Base-by-base conservation (phyloP, 2,113 vertebrate genomes). In the Apeltes quadracus region DNA sequence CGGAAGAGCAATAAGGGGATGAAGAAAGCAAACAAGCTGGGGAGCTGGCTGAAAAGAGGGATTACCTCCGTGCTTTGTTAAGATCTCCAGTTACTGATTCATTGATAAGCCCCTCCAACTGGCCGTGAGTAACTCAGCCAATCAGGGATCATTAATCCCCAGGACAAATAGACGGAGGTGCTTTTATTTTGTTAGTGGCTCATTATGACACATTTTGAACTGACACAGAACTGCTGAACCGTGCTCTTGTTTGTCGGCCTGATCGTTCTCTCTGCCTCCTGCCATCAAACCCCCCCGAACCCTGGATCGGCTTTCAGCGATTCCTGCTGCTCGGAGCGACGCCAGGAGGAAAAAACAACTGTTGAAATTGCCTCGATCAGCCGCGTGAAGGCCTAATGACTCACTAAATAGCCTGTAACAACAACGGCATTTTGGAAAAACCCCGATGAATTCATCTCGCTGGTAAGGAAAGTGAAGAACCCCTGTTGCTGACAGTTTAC, bases 1-100 rank as follows among this genome's bases (percentile, higher is more conserved):
- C 36, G 27, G 69, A 69, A 62, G 11, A 55, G 58, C 53, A 73
- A 39, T 57, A 73, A 70, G 78, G 78, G 81, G 73, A 69, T 72
- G 53, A 83, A 84, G 76, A 85, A 85, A 89, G 88, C 81, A 87
- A 85, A 90, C 82, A 88, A 58, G 72, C 29, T 25, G 75, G 72
- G 54, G 56, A 64, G 69, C 55, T 41, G 55, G 51, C 43, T 89
- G 83, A 90, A 90, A 84, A 79, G 89, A 79, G 57, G 84, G 90
- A 92, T 93, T 88, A 92, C 64, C 81, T 67, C 72, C 79, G 84
- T 81, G 86, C 83, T 89, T 88, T 91, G 87, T 85, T 84, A 78
- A 80, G 69, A 78, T 76, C 79, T 84, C 77, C 48, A 41, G 87
- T 87, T 72, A 68, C 83, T 83, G 82, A 90, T 89, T 89, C 84